phyloP scores from a whole-genome alignment of 2,113 vertebrate genomes.

The Ellobius talpinus region DNA sequence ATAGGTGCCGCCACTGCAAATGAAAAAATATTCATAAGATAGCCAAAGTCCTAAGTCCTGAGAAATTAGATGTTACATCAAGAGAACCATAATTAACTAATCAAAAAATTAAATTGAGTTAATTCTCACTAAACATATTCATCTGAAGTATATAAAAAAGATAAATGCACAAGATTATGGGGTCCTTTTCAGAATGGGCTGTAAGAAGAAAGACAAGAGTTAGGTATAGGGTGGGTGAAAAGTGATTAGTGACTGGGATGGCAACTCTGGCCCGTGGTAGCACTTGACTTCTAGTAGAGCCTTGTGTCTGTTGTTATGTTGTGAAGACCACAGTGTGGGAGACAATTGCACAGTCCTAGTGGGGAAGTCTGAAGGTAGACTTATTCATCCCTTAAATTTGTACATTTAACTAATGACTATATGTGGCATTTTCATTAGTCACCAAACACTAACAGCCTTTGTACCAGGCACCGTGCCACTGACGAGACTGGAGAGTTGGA shows the following conservation, averaged over 20 bases:
- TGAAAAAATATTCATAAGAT: not conserved
- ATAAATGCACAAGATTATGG: not conserved
- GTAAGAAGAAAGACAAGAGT: constrained; percentile 8
- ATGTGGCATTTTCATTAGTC: not conserved
- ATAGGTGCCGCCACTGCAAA: not conserved
- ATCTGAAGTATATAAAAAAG: not conserved
- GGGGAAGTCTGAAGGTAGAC: not conserved
- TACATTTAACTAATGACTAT: not conserved
- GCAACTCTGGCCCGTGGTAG: not conserved
- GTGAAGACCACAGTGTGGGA: not conserved
- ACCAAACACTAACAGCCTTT: not conserved
- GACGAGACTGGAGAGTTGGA: not conserved
- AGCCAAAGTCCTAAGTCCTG: not conserved
- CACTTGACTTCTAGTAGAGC: not conserved
- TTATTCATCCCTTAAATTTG: not conserved
- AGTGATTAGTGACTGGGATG: not conserved
- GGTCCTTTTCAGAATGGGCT: not conserved
- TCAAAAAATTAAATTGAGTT: not conserved
- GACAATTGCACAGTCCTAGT: not conserved
- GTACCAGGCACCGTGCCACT: not conserved
- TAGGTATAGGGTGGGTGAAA: not conserved
- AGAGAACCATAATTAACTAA: not conserved
- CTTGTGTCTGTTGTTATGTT: not conserved
- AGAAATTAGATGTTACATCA: constrained; percentile 2
- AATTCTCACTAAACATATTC: not conserved